Base-by-base conservation (phyloP, 2,113 vertebrate species). In the Triplophysa dalaica region DNA sequence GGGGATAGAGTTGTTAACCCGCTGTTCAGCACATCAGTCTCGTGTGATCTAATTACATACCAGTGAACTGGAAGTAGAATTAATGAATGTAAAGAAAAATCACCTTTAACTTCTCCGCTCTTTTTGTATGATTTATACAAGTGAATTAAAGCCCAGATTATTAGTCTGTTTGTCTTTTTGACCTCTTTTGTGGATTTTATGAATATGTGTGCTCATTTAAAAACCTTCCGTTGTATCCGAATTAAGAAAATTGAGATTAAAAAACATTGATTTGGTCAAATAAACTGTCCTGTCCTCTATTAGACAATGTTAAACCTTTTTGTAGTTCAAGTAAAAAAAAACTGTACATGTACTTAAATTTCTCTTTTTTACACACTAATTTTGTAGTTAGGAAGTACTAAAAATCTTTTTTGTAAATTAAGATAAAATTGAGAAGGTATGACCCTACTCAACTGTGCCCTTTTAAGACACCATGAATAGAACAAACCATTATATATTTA, bases 31-130 rank as follows among this genome's bases (percentile, higher is more conserved):
- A 70, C 64, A 10, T 56, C 54, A 45, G 16, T 50, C n/a, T 68
- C 76, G 70, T 77, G 81, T 60, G 75, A 78, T 85, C 48, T 85
- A 82, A 78, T 69, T 80, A 77, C 52, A 80, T 78, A 81, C 77
- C 85, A 77, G 63, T 74, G 75, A 83, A 85, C 75, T 86, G 85
- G 84, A 87, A 86, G 79, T 86, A 86, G 84, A 86, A 82, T 64
- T 77, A 83, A 86, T 88, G 87, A 87, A 88, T 87, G 85, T 88
- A 88, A 85, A 81, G 77, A 82, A 78, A 19, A 77, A 76, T 76
- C 74, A 72, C 56, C 29, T 75, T 58, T 82, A 81, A 60, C 81
- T 80, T 79, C 75, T 81, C 63, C 43, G 58, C 65, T 76, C 60
- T 77, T 81, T 83, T 86, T 84, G 60, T 78, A 86, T 86, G 69